Evolutionary conservation across 2,888 invertebrate genomes (phyloP), one percentile per base, ranked within the genome.

Genomic region (Allolobophora icterica): DNA sequence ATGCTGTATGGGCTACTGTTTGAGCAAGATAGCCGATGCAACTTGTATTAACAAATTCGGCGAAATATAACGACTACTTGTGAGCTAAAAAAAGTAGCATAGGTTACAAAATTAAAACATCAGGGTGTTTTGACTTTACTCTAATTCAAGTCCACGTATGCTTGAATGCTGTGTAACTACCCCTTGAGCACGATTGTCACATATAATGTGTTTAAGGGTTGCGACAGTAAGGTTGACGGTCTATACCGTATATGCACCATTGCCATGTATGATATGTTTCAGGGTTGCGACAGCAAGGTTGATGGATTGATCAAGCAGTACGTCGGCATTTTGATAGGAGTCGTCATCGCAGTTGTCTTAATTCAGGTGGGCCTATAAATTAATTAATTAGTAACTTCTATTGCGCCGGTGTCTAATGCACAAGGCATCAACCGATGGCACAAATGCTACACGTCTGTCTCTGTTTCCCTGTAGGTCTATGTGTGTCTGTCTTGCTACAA

Each of bases 291-390:
- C 24, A 34, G 24, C 15, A 87, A 87, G n/a, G 21, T 87, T 30
- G 87, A 87, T 35, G 24, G 87, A 6, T 33, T 87, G 34, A 87
- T 87, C 87, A 87, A 38, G 38, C 21, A 87, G 35, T 87, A 87
- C 87, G 87, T 87, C 38, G 87, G 87, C 6, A 87, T 87, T 35
- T 38, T 87, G 87, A 87, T 87, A 30, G 87, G 87, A 35, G 87
- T 87, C 87, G 87, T 87, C 87, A 38, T 87, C 15, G 87, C n/a
- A 35, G 34, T 87, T 38, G 38, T 87, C 15, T 1, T 87, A 0
- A 17, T 87, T 35, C 87, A 87, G 87, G 87, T 87, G 19, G 33
- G 17, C 34, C n/a, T n/a, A n/a, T n/a, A n/a, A n/a, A n/a, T n/a
- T n/a, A n/a, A n/a, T n/a, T n/a, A n/a, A n/a, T n/a, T 17, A 3